Percentiles rank a stretch among this genome's conserved stretches.
Evolutionary conservation across 1,140 invertebrate genomes (phyloP).

Genomic region (Pseudomyrmex concolor): DNA sequence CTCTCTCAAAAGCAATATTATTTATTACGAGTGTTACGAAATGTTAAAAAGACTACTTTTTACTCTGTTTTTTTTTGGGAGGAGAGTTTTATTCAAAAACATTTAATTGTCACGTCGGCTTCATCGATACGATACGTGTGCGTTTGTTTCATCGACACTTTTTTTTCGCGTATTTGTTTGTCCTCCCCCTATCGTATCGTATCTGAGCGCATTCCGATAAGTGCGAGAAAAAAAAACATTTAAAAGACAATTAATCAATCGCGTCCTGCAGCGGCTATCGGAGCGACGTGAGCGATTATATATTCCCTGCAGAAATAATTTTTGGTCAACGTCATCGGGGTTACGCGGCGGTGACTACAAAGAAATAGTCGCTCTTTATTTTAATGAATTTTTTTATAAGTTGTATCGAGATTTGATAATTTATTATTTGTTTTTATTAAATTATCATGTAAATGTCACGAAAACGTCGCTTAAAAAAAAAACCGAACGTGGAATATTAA

Average conservation of each 20-base stretch:
- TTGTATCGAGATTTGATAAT: no score
- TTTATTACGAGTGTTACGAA: no score
- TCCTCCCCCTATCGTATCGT: constrained; percentile 10
- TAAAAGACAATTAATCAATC: constrained; percentile 44
- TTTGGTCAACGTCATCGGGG: constrained; percentile 14
- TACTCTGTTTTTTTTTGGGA: no score
- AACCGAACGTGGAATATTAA: no score
- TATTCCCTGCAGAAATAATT: constrained; percentile 37
- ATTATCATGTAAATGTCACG: no score
- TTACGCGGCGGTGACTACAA: constrained; percentile 36
- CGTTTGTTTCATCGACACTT: not conserved
- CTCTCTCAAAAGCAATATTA: no score
- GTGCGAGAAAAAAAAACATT: constrained; percentile 39
- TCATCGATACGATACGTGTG: not conserved
- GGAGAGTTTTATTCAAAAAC: no score
- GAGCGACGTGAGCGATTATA: not conserved
- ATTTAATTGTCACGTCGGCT: not conserved
- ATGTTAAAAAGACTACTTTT: no score
- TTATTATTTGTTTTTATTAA: no score
- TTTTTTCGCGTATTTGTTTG: constrained; percentile 40
- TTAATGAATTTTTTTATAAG: not conserved
- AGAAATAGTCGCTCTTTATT: constrained; percentile 4
- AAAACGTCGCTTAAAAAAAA: no score
- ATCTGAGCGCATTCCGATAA: constrained; percentile 10
- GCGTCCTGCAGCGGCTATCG: constrained; percentile 30